Percentiles rank a stretch among this genome's conserved stretches.
Evolutionary conservation across 2,797 vertebrate genomes (phyloP).

Genomic region (Ctenopoma kingsleyae): DNA sequence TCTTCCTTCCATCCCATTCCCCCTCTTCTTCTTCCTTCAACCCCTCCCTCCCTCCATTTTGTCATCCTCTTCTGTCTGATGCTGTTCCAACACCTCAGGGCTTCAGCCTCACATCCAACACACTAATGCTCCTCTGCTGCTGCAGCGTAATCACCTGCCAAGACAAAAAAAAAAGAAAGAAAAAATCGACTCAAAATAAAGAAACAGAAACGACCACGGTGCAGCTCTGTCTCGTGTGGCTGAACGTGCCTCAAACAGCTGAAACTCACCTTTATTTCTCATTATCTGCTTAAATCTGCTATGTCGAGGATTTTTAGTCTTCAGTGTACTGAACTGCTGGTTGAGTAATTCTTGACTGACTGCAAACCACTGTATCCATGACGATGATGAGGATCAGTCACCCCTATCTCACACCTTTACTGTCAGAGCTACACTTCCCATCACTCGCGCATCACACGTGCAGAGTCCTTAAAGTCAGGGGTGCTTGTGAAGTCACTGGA

Average conservation of each 20-base stretch:
- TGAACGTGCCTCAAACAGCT: slow-evolving; percentile 15
- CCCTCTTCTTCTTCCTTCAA: background rate
- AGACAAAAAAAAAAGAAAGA: background rate
- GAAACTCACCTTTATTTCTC: background rate
- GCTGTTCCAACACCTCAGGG: slow-evolving; percentile 64
- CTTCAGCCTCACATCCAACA: slow-evolving; percentile 60
- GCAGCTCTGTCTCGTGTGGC: slow-evolving; percentile 16
- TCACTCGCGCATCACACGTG: too few species aligned
- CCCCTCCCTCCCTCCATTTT: slow-evolving; percentile 73
- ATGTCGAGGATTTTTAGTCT: background rate
- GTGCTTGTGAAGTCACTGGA: too few species aligned
- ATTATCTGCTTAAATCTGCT: background rate
- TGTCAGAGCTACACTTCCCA: background rate
- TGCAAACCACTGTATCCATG: background rate
- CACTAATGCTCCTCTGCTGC: slow-evolving; percentile 43
- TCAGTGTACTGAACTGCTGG: background rate
- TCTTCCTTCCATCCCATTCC: slow-evolving; percentile 22
- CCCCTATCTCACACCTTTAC: background rate
- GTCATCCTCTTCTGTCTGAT: slow-evolving; percentile 71
- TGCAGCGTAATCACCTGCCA: slow-evolving; percentile 34
- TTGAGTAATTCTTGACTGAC: background rate
- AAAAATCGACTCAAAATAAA: slow-evolving; percentile 14
- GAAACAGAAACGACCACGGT: slow-evolving; percentile 9
- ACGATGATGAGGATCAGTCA: background rate
- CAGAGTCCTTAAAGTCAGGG: too few species aligned